Conservation (phyloP, 1,140 invertebrate species). For the Anastatus disparis region DNA sequence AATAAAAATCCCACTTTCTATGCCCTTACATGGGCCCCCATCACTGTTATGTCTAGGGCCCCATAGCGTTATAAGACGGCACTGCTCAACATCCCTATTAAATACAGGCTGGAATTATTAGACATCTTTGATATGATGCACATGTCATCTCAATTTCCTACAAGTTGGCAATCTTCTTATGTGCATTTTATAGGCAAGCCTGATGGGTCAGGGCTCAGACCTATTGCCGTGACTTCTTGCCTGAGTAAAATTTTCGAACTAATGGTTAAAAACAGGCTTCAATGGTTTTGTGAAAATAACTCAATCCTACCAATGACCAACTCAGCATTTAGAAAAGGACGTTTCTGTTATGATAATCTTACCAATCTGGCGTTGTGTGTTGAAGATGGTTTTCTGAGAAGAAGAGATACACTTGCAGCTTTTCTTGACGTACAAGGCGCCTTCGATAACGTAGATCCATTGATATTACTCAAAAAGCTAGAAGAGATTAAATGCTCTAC, state of each 20-base stretch:
- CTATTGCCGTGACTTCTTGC: background rate
- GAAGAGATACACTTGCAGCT: no score
- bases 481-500: background rate
- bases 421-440: conserved; percentile 2
- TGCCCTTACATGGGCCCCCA: no score
- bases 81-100: no score
- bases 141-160: background rate
- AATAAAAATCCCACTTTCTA: no score
- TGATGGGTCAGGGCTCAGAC: no score
- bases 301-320: background rate
- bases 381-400: no score
- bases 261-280: background rate
- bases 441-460: background rate
- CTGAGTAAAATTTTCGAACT: background rate
- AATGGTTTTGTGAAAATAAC: conserved; percentile 2
- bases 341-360: background rate
- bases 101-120: no score
- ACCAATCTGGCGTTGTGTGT: no score
- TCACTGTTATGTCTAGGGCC: no score
- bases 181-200: conserved; percentile 10
- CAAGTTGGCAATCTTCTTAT: background rate
- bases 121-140: no score
- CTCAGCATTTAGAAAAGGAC: conserved; percentile 5
- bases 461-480: background rate
- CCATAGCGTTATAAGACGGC: no score